Evolutionary conservation across 2,113 vertebrate species (phyloP).

Genomic region (Dissostichus mawsoni): DNA sequence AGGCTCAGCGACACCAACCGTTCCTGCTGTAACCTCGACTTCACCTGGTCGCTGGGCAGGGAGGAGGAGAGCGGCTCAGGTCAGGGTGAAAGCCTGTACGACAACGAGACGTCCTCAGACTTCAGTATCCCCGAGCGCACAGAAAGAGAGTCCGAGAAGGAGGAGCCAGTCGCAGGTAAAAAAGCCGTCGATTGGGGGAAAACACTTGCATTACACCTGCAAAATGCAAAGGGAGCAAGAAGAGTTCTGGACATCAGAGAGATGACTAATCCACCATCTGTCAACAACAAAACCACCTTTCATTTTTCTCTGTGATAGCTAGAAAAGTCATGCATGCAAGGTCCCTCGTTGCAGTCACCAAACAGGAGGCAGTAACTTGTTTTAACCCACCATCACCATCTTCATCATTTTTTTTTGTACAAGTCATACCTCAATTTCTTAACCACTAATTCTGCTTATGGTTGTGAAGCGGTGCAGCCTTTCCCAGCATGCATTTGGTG

Average conservation of each 20-base stretch:
- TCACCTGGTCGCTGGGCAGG: constrained; percentile 84
- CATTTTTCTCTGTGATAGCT: constrained; percentile 20
- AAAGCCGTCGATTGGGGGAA: constrained; percentile 66
- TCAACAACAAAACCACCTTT: constrained; percentile 31
- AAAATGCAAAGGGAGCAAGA: constrained; percentile 28
- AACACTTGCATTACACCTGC: constrained; percentile 9
- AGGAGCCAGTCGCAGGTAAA: constrained; percentile 90
- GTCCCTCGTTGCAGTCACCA: neutral
- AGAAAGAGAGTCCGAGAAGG: constrained; percentile 84
- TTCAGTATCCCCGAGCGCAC: constrained; percentile 92
- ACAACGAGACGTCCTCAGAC: constrained; percentile 96
- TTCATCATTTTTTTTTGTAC: constrained; percentile 4
- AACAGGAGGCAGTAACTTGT: neutral
- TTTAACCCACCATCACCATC: neutral
- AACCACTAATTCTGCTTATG: neutral
- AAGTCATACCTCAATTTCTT: neutral
- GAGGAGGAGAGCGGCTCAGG: constrained; percentile 95
- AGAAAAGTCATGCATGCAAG: constrained; percentile 8
- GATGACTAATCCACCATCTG: constrained; percentile 57
- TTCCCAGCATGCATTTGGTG: neutral
- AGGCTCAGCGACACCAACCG: constrained; percentile 35
- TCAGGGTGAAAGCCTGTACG: constrained; percentile 90
- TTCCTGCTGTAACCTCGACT: constrained; percentile 72
- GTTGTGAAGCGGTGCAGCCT: neutral
- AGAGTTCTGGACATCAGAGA: constrained; percentile 33